Conservation (phyloP, 2,113 vertebrate genomes). For the Phrynosoma platyrhinos region DNA sequence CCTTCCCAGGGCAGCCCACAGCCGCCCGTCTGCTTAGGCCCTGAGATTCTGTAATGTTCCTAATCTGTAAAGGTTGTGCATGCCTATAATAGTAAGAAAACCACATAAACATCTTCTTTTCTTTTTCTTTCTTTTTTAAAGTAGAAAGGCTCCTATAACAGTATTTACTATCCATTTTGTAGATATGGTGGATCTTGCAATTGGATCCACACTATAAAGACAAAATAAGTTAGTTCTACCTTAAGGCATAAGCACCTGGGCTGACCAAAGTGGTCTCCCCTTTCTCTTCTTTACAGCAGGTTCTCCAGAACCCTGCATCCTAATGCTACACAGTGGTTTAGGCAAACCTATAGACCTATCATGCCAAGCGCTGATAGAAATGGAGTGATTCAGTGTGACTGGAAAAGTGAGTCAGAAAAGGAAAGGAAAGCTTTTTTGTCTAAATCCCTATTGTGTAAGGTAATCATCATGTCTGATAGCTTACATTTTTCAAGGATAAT, state of each 20-base stretch:
- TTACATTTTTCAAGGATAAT: constrained; percentile 1
- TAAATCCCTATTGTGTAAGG: background rate
- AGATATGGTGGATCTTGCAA: background rate
- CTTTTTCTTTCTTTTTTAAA: too few relatives aligned
- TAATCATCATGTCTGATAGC: background rate
- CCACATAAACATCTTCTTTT: too few relatives aligned
- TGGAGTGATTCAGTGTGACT: too few relatives aligned
- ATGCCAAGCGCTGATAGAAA: too few relatives aligned
- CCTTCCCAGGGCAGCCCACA: too few relatives aligned
- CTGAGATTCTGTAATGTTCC: background rate
- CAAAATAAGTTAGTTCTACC: too few relatives aligned
- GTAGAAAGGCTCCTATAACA: background rate
- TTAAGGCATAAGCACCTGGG: background rate
- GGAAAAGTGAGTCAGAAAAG: background rate
- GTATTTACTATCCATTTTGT: background rate
- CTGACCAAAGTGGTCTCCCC: background rate
- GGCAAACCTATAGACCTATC: too few relatives aligned
- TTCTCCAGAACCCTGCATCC: too few relatives aligned
- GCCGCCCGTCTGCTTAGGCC: too few relatives aligned
- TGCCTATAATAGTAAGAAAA: background rate
- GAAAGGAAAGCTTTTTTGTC: background rate
- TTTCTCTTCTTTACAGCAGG: too few relatives aligned
- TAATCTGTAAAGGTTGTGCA: background rate
- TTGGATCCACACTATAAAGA: background rate
- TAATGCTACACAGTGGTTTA: too few relatives aligned